Conservation (phyloP, 2,113 vertebrate genomes). For the Cichladusa arquata region DNA sequence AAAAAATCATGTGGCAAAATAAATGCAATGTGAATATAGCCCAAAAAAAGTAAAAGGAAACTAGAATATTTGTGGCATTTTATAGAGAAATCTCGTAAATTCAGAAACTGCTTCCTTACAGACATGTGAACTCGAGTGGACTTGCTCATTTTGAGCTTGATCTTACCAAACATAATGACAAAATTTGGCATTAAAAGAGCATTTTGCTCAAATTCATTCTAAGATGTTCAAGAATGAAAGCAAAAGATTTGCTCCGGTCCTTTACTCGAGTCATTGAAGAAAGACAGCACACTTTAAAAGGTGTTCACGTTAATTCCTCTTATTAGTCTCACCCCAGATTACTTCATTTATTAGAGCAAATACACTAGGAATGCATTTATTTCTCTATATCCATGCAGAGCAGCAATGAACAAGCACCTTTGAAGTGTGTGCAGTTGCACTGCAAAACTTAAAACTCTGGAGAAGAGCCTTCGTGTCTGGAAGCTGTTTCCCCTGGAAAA, state of each 20-base stretch:
- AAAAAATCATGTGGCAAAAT: background rate
- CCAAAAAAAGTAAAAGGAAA: background rate
- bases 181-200: background rate
- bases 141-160: background rate
- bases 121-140: background rate
- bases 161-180: background rate
- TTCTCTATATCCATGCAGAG: background rate
- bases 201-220: background rate
- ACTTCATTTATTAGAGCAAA: background rate
- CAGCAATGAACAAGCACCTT: background rate
- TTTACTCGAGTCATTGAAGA: background rate
- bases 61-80: background rate
- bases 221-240: background rate
- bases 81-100: background rate
- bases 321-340: slow-evolving; percentile 13
- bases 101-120: background rate
- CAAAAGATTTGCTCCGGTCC: background rate
- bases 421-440: background rate
- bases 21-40: background rate
- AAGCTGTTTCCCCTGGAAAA: background rate
- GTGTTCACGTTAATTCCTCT: background rate
- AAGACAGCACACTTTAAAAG: background rate
- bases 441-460: background rate
- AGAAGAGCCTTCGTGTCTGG: background rate
- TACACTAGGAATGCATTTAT: background rate